A percentile compares a stretch with the other conserved stretches of the same genome.
These are phyloP conservation scores for Tenrec ecaudatus DNA, from an alignment of 2,113 vertebrate genomes.

Conservation along the genomic window DNA sequence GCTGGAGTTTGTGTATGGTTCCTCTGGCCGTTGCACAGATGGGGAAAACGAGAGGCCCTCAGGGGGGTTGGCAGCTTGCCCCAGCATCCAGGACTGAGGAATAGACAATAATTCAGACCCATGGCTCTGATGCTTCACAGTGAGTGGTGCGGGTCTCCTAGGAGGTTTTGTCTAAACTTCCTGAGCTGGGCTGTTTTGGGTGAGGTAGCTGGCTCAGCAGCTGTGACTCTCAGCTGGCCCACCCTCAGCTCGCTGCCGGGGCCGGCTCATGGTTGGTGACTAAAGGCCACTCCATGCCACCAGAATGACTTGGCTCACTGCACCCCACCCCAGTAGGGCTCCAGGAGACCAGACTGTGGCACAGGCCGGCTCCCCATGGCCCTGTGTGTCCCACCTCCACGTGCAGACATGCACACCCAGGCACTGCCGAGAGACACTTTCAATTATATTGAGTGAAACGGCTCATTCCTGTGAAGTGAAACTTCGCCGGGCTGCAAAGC, in stretches of 20 bases:
- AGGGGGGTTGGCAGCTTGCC: background rate
- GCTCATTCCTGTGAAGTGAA: background rate
- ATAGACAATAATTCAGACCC: no score
- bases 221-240: background rate
- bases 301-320: no score
- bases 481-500: background rate
- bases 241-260: no score
- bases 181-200: no score
- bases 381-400: rapidly evolving
- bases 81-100: background rate
- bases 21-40: no score
- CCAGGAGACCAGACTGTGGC: background rate
- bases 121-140: background rate
- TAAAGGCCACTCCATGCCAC: no score
- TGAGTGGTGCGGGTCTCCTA: no score
- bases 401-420: background rate
- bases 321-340: background rate
- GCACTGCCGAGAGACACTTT: background rate
- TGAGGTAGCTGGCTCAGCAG: background rate
- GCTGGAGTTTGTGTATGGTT: background rate
- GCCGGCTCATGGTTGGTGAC: no score
- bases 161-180: no score
- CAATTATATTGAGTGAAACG: background rate
- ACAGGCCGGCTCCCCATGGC: background rate
- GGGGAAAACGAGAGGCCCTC: background rate